Base-by-base conservation (phyloP, 1,140 invertebrate species). In the Plectus sambesii region DNA sequence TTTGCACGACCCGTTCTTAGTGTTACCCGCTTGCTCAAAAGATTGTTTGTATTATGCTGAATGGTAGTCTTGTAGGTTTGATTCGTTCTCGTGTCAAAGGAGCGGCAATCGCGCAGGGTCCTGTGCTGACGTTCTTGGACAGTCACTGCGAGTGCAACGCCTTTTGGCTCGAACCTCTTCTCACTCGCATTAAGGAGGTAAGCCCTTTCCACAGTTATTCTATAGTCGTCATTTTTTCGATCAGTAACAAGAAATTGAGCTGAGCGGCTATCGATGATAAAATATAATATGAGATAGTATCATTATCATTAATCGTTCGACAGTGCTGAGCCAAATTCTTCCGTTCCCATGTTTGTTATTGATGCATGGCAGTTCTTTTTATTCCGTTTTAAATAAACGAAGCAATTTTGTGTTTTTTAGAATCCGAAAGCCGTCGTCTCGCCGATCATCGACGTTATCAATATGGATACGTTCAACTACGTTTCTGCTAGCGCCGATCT, bases 391-490 rank as follows among this genome's bases (percentile, higher is more conserved):
- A 19, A n/a, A 17, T 12, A 52, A 20, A 20, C 6, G n/a, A 58
- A 47, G 8, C 20, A 15, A 51, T 15, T 20, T 9, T 49, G 58
- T 6, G 51, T 69, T 36, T 49, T 67, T 12, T 46, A 75, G 72
- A 71, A 75, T 49, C 59, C 62, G 15, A 72, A 60, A 35, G 62
- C 72, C 37, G 76, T 77, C 30, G 77, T 78, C 19, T 76, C 75
- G 52, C 77, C 77, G 5, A 75, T 78, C 20, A 79, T 78, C 55
- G 77, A 79, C 66, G 77, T 79, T 1, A 77, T 78, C 37, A 41
- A 70, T 49, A 77, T 78, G 72, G 77, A 79, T 58, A 75, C 71
- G 47, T 78, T 78, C 68, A 71, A 75, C 49, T 78, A 78, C 58
- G 73, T 76, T 47, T 72, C 74, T 23, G 77, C 77, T 5, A 77